These are phyloP conservation scores for Torymus tubicola DNA, from an alignment of 2,888 invertebrate genomes.

Conservation along the genomic window DNA sequence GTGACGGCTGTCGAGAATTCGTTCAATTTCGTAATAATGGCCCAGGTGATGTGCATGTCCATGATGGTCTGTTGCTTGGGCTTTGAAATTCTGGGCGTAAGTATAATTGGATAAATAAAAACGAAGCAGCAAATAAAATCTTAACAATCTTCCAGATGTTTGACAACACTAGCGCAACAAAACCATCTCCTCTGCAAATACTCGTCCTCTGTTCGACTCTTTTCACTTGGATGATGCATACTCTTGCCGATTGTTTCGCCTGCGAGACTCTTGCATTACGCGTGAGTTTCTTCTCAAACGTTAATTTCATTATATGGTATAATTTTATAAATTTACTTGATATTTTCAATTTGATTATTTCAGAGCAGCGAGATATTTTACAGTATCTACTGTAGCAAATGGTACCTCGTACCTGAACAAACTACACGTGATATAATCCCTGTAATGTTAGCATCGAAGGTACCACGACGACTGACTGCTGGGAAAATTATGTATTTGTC, in stretches of 20 bases:
- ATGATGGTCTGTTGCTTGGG: conserved; percentile 21
- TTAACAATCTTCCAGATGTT: background rate
- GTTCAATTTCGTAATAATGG: conserved; percentile 24
- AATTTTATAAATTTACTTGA: background rate
- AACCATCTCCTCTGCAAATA: conserved; percentile 20
- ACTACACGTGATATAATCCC: conserved; percentile 9
- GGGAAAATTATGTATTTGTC: conserved; percentile 32
- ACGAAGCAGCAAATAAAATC: too few relatives aligned
- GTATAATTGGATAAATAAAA: background rate
- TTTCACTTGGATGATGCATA: conserved; percentile 26
- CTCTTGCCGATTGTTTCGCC: conserved; percentile 30
- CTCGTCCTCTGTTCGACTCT: conserved; percentile 5
- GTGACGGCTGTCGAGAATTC: conserved; percentile 2
- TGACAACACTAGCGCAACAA: background rate
- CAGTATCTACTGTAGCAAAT: conserved; percentile 17
- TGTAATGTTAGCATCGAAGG: conserved; percentile 19
- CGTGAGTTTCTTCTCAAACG: background rate
- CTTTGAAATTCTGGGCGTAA: conserved; percentile 30
- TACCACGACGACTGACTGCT: conserved; percentile 16
- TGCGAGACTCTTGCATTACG: conserved; percentile 13
- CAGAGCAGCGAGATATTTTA: conserved; percentile 23
- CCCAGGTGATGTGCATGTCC: conserved; percentile 30
- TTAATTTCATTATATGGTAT: too few relatives aligned
- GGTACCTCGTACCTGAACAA: background rate
- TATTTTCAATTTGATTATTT: background rate